phyloP scores from a whole-genome alignment of 1,140 invertebrate species.

The Drosophila obscura region DNA sequence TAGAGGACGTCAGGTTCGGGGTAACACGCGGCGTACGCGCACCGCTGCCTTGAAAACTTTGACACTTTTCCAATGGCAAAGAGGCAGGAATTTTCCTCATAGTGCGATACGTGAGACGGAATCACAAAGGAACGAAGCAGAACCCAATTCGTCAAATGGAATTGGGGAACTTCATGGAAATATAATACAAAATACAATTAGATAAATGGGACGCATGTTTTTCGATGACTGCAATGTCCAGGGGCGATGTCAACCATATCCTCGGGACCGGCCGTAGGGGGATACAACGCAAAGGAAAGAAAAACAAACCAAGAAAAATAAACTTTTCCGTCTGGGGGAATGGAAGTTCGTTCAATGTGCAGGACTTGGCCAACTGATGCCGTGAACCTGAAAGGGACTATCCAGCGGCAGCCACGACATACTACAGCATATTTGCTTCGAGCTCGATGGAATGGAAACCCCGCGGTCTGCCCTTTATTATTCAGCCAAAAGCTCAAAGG shows the following conservation, averaged over 20 bases:
- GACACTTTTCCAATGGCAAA: conserved; percentile 59
- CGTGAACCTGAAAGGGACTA: conserved; percentile 50
- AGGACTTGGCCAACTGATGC: conserved; percentile 4
- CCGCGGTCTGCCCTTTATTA: conserved; percentile 44
- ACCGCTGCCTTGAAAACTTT: conserved; percentile 58
- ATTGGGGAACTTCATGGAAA: conserved; percentile 32
- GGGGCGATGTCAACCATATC: conserved; percentile 18
- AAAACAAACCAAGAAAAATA: conserved; percentile 28
- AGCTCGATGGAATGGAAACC: conserved; percentile 33
- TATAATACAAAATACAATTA: conserved; percentile 47
- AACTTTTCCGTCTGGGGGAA: conserved; percentile 30
- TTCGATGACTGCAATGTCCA: conserved; percentile 4
- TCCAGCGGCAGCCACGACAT: conserved; percentile 24
- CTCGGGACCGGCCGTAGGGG: conserved; percentile 3
- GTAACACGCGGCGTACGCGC: conserved; percentile 38
- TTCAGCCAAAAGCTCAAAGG: conserved; percentile 25
- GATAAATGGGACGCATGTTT: conserved; percentile 26
- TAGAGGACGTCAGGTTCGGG: neutral
- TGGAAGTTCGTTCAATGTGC: conserved; percentile 59
- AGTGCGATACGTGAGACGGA: neutral
- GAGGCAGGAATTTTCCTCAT: neutral
- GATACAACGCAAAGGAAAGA: conserved; percentile 24
- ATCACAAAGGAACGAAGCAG: neutral
- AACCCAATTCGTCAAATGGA: conserved; percentile 24
- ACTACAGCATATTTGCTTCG: conserved; percentile 34